Conservation (phyloP, 2,888 invertebrate species). For the Melipona beecheii region DNA sequence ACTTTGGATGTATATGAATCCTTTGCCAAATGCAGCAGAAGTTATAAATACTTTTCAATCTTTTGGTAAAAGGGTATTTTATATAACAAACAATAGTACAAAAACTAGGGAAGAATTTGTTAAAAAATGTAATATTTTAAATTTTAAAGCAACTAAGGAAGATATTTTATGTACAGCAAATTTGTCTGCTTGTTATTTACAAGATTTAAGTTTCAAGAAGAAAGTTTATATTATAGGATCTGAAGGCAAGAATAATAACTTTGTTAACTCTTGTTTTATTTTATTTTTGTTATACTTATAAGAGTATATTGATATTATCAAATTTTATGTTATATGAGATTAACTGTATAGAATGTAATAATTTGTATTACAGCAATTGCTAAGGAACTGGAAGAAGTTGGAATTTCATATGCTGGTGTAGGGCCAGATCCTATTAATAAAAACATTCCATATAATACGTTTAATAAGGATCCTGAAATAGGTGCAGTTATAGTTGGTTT, state of each 20-base stretch:
- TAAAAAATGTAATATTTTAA: slow-evolving; percentile 86
- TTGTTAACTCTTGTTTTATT: no score
- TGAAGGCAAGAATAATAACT: no score
- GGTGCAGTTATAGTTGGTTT: slow-evolving; percentile 98
- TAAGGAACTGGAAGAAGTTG: background rate
- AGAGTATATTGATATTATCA: no score
- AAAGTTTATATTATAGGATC: slow-evolving; percentile 86
- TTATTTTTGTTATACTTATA: no score
- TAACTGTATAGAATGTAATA: no score
- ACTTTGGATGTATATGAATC: slow-evolving; percentile 85
- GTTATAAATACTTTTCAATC: slow-evolving; percentile 84
- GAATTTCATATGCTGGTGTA: slow-evolving; percentile 86
- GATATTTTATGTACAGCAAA: slow-evolving; percentile 60
- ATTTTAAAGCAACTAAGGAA: slow-evolving; percentile 85
- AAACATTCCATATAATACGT: slow-evolving; percentile 52
- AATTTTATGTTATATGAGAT: no score
- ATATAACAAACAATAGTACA: slow-evolving; percentile 89
- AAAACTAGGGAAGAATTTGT: slow-evolving; percentile 86
- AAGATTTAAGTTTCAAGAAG: slow-evolving; percentile 72
- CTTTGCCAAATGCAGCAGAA: slow-evolving; percentile 84
- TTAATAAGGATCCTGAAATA: slow-evolving; percentile 91
- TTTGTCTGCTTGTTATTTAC: slow-evolving; percentile 76
- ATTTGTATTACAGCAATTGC: no score
- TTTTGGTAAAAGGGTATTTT: slow-evolving; percentile 87
- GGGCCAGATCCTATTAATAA: slow-evolving; percentile 86